phyloP scores from a whole-genome alignment of 2,888 invertebrate species.

The Microdon myrmicae region DNA sequence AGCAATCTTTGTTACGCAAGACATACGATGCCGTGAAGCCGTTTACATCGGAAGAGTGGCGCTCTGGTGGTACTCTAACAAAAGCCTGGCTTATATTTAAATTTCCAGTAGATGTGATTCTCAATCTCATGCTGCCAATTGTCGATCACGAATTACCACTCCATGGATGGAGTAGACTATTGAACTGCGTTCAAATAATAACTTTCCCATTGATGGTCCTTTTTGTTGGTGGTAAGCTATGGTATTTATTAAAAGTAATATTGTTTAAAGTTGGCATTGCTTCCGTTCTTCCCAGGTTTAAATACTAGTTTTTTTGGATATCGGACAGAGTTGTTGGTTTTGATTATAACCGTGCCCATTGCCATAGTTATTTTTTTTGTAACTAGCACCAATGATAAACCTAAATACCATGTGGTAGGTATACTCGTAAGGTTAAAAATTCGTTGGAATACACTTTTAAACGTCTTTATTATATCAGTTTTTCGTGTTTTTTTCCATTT shows the following conservation, averaged over 20 bases:
- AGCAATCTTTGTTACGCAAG: too few species aligned
- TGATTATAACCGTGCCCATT: constrained; percentile 41
- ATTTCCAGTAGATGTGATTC: constrained; percentile 68
- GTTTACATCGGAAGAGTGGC: constrained; percentile 41
- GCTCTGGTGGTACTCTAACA: not conserved
- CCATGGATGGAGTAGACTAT: constrained; percentile 71
- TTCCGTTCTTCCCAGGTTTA: too few species aligned
- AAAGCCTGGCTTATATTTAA: constrained; percentile 57
- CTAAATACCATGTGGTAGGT: constrained; percentile 56
- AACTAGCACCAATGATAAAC: constrained; percentile 55
- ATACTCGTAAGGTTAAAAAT: not conserved
- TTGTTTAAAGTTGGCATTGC: too few species aligned
- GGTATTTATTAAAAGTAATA: too few species aligned
- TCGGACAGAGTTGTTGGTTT: constrained; percentile 1
- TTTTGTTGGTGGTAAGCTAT: constrained; percentile 14
- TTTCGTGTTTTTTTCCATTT: constrained; percentile 53
- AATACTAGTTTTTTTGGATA: not conserved
- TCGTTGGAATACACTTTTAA: too few species aligned
- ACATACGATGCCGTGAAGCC: constrained; percentile 42
- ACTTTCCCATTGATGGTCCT: constrained; percentile 62
- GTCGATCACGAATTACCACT: constrained; percentile 68
- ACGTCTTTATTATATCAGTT: too few species aligned
- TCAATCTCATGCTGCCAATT: constrained; percentile 70
- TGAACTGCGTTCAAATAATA: constrained; percentile 70
- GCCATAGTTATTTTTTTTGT: constrained; percentile 35